Evolutionary conservation across 2,113 vertebrate species (phyloP).

Genomic region (Vicugna pacos): DNA sequence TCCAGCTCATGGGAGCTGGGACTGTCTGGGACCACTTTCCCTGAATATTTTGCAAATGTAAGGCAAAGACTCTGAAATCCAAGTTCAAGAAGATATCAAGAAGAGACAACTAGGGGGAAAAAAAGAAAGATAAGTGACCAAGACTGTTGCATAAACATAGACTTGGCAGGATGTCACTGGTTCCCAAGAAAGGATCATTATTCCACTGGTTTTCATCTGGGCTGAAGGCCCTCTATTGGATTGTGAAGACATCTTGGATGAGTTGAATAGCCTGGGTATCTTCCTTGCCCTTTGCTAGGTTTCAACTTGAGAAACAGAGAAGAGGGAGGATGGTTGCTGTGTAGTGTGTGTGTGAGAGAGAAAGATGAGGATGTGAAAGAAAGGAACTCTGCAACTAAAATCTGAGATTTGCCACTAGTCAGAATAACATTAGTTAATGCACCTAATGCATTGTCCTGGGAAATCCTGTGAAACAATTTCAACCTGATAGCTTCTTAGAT

Average conservation of each 20-base stretch:
- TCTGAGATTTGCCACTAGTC: background rate
- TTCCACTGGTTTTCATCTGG: background rate
- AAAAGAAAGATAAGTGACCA: background rate
- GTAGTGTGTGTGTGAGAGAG: background rate
- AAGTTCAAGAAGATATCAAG: constrained; percentile 31
- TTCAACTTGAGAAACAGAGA: constrained; percentile 27
- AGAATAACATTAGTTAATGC: background rate
- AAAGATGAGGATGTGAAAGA: background rate
- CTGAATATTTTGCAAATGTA: background rate
- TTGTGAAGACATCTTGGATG: background rate
- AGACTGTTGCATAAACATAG: background rate
- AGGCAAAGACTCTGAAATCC: background rate
- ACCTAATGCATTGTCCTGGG: background rate
- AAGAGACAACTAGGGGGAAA: background rate
- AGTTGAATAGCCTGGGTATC: background rate
- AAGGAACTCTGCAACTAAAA: background rate
- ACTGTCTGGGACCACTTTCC: background rate
- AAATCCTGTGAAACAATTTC: background rate
- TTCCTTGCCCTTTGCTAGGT: background rate
- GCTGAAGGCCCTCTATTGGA: background rate
- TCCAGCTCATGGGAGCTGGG: background rate
- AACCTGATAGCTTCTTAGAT: background rate
- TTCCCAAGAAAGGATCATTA: background rate
- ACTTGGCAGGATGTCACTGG: too few species aligned
- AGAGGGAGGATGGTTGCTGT: background rate